Conservation (phyloP, 2,888 invertebrate genomes). For the Amphipyra tragopoginis region DNA sequence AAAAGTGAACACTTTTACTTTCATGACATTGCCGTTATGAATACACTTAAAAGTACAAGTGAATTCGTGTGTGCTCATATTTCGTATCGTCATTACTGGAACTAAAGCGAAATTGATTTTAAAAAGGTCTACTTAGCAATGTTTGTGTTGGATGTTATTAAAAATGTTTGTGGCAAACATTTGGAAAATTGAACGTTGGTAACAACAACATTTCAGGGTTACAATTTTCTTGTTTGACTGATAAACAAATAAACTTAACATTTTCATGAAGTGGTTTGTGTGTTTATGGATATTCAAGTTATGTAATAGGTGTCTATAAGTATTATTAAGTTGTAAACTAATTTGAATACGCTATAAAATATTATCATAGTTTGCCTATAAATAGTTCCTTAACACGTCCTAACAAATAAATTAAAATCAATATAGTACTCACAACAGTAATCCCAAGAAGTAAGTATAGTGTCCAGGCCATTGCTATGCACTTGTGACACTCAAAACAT, state of each 20-base stretch:
- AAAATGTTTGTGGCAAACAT: too few species aligned
- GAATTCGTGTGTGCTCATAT: constrained; percentile 17
- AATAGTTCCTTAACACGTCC: constrained; percentile 6
- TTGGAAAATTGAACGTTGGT: too few species aligned
- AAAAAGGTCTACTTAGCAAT: not conserved
- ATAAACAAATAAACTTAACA: not conserved
- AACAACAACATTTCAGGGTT: too few species aligned
- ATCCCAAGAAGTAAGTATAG: constrained; percentile 70
- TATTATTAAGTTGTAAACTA: not conserved
- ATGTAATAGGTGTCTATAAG: too few species aligned
- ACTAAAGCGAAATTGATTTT: constrained; percentile 18
- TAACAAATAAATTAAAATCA: constrained; percentile 15
- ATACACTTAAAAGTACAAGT: constrained; percentile 43
- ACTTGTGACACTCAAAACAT: constrained; percentile 61
- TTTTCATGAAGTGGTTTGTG: not conserved
- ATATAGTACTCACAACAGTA: constrained; percentile 71
- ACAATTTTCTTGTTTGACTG: too few species aligned
- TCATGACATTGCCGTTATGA: constrained; percentile 51
- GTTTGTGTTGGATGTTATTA: too few species aligned
- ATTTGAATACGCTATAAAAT: constrained; percentile 17
- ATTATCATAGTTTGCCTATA: constrained; percentile 1
- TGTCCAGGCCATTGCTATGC: constrained; percentile 73
- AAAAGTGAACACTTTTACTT: constrained; percentile 74
- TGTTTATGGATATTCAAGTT: not conserved
- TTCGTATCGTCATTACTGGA: constrained; percentile 6